Base-by-base conservation (phyloP, 2,888 invertebrate species). In the Epicampocera succincta region DNA sequence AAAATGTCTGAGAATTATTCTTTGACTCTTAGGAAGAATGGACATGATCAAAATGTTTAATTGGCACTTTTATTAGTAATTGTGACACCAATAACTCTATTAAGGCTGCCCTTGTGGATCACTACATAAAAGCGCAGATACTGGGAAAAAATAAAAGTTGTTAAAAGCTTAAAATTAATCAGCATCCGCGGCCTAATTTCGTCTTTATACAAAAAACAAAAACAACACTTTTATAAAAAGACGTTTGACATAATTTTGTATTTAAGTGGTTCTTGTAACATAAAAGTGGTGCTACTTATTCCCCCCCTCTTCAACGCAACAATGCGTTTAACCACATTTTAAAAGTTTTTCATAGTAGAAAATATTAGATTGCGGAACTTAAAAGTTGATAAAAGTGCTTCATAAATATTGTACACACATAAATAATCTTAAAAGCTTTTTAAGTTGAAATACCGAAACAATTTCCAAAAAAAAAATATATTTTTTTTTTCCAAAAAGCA, bases 391-490 rank as follows among this genome's bases (percentile, higher is more conserved):
- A 73, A 77, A 69, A 73, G 52, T 69, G 73, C 73, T 81, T 77
- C 77, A 77, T 81, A 73, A 25, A 56, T n/a, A n/a, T n/a, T n/a
- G n/a, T n/a, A n/a, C n/a, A n/a, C 52, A 69, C 50, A 81, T 77
- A 81, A 81, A 77, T 81, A 69, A 77, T 74, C 25, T 68, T 21
- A 78, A 76, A 78, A 74, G 74, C 73, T 69, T 82, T 82, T 60
- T 33, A 21, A 74, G 38, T 52, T 66, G 54, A 76, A 72, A 69
- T 29, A 54, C 52, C 38, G 9, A 33, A 44, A 40, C 11, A 29
- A 54, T 52, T 69, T 73, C 66, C 52, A 74, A 58, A 78, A 77
- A 66, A 74, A 73, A 69, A 78, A 73, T 74, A 69, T 69, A 78
- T 71, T 71, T 74, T 82, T 68, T 69, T 50, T 63, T 69, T 5